Evolutionary conservation across 1,140 invertebrate genomes (phyloP).

Genomic region (Solenopsis invicta): DNA sequence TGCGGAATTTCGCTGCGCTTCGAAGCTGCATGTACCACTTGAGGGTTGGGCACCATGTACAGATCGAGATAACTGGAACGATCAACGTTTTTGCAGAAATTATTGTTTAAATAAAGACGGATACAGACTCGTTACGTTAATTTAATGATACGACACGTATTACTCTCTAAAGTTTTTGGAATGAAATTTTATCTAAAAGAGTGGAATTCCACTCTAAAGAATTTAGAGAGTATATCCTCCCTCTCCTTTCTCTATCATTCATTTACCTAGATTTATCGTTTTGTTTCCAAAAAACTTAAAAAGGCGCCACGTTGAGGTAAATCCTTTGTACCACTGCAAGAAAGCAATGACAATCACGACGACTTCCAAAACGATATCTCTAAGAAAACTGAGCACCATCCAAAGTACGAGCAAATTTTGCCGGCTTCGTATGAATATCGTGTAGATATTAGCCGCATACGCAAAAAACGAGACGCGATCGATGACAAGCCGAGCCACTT

Average conservation of each 20-base stretch:
- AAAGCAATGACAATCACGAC: constrained; percentile 64
- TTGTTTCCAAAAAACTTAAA: constrained; percentile 75
- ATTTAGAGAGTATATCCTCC: too few species aligned
- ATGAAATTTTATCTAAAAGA: too few species aligned
- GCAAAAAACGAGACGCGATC: constrained; percentile 71
- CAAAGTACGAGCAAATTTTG: constrained; percentile 76
- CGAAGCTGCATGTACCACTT: constrained; percentile 67
- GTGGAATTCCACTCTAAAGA: too few species aligned
- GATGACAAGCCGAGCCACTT: constrained; percentile 70
- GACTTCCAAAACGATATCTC: constrained; percentile 75
- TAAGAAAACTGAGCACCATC: constrained; percentile 76
- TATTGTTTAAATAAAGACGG: not conserved
- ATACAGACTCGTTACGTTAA: too few species aligned
- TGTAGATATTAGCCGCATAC: constrained; percentile 77
- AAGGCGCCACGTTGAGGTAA: constrained; percentile 63
- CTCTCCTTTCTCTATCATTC: too few species aligned
- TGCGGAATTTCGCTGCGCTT: constrained; percentile 32
- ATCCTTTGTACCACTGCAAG: constrained; percentile 69
- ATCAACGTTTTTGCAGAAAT: constrained; percentile 1
- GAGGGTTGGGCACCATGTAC: constrained; percentile 75
- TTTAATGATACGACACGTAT: too few species aligned
- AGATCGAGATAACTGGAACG: constrained; percentile 9
- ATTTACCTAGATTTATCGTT: constrained; percentile 72
- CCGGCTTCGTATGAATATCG: constrained; percentile 75
- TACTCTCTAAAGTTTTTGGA: too few species aligned